Evolutionary conservation across 2,888 invertebrate species (phyloP).

Genomic region (Amphipyra berbera): DNA sequence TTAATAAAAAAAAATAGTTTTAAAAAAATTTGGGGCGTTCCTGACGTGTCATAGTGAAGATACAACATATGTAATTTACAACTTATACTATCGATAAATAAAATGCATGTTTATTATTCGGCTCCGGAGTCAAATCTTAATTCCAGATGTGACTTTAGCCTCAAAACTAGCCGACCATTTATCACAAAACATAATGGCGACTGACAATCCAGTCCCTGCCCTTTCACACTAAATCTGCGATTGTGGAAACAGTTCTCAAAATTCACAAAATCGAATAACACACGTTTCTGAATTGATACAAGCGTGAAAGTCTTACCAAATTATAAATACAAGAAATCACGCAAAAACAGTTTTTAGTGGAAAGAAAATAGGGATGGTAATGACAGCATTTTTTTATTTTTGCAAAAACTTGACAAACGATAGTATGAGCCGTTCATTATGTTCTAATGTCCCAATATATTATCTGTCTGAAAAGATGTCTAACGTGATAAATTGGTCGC

Average conservation of each 20-base stretch:
- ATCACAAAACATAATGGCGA: conserved; percentile 63
- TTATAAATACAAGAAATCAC: background rate
- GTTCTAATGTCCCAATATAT: conserved; percentile 87
- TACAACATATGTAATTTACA: no score
- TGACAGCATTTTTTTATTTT: conserved; percentile 39
- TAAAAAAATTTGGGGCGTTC: no score
- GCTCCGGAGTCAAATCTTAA: conserved; percentile 22
- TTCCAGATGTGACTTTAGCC: conserved; percentile 47
- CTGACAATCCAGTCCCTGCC: conserved; percentile 68
- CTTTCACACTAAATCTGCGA: conserved; percentile 69
- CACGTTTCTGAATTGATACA: conserved; percentile 65
- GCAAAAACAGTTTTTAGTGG: conserved; percentile 36
- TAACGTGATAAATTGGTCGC: conserved; percentile 80
- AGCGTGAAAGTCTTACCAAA: conserved; percentile 50
- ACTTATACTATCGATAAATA: no score
- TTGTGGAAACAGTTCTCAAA: conserved; percentile 66
- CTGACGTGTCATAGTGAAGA: no score
- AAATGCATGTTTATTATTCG: background rate
- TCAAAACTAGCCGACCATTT: conserved; percentile 55
- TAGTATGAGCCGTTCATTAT: conserved; percentile 83
- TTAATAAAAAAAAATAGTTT: no score
- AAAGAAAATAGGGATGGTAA: conserved; percentile 21
- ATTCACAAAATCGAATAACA: conserved; percentile 72
- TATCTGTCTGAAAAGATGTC: conserved; percentile 81
- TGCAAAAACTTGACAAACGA: conserved; percentile 84